Evolutionary conservation across 2,113 vertebrate genomes (phyloP).

Genomic region (Pterocles burchelli): DNA sequence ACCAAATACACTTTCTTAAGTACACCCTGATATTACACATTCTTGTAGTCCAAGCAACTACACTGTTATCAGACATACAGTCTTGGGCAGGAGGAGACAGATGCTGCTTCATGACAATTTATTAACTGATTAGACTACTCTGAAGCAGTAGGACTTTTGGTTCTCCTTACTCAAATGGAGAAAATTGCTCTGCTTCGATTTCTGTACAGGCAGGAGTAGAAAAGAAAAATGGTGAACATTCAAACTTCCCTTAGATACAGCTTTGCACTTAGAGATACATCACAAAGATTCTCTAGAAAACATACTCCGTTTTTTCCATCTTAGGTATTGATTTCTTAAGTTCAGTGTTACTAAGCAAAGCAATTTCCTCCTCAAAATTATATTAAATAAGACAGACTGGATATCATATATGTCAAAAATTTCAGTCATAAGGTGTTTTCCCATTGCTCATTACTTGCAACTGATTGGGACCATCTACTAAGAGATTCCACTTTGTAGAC

Average conservation of each 20-base stretch:
- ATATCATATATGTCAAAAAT: background rate
- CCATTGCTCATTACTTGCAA: background rate
- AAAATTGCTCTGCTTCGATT: slow-evolving; percentile 12
- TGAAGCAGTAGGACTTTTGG: background rate
- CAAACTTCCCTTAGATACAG: background rate
- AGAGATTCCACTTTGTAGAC: background rate
- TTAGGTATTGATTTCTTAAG: background rate
- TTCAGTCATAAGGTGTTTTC: background rate
- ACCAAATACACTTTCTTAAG: slow-evolving; percentile 1
- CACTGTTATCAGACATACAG: background rate
- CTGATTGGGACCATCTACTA: background rate
- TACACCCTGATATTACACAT: background rate
- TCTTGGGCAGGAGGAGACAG: background rate
- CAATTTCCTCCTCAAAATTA: background rate
- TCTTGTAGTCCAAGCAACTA: background rate
- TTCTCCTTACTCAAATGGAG: background rate
- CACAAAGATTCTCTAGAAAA: background rate
- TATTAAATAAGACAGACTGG: background rate
- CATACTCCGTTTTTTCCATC: background rate
- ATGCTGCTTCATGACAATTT: slow-evolving; percentile 23
- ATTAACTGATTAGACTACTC: slow-evolving; percentile 43
- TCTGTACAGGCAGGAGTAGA: background rate
- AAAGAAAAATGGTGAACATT: background rate
- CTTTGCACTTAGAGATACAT: background rate
- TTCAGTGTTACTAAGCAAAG: background rate